A percentile compares a stretch with the other conserved stretches of the same genome.
Evolutionary conservation across 2,888 invertebrate species (phyloP).

Genomic region (Craniophora ligustri): DNA sequence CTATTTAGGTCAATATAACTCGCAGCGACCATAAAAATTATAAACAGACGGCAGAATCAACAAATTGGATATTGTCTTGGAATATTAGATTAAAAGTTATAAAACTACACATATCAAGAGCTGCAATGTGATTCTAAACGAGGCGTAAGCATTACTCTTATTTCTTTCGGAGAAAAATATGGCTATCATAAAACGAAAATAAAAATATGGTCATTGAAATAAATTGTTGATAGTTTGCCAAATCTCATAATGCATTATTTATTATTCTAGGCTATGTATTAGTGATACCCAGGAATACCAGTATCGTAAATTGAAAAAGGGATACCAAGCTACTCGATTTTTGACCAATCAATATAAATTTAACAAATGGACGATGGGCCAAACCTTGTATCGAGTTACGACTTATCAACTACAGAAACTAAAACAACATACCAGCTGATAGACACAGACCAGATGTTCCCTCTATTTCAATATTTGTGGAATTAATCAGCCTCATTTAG

Average conservation of each 20-base stretch:
- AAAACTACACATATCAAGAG: slow-evolving; percentile 6
- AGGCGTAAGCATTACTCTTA: slow-evolving; percentile 1
- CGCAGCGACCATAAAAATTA: slow-evolving; percentile 76
- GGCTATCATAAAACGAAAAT: slow-evolving; percentile 44
- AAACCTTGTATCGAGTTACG: slow-evolving; percentile 52
- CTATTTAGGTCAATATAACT: slow-evolving; percentile 85
- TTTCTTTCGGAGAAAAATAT: slow-evolving; percentile 28
- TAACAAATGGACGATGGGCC: slow-evolving; percentile 58
- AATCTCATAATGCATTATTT: slow-evolving; percentile 52
- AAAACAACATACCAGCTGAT: slow-evolving; percentile 27
- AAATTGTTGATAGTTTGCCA: slow-evolving; percentile 61
- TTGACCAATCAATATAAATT: slow-evolving; percentile 63
- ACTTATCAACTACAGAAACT: slow-evolving; percentile 33
- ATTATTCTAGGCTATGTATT: slow-evolving; percentile 24
- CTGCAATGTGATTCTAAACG: slow-evolving; percentile 7
- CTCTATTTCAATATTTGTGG: neutral
- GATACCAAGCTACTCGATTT: slow-evolving; percentile 37
- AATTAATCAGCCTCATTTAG: neutral
- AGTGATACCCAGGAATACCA: slow-evolving; percentile 12
- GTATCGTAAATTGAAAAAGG: slow-evolving; percentile 26
- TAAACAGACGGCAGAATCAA: slow-evolving; percentile 53
- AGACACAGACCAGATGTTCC: slow-evolving; percentile 20
- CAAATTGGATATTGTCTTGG: slow-evolving; percentile 36
- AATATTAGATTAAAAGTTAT: slow-evolving; percentile 13
- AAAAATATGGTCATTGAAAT: slow-evolving; percentile 54